phyloP scores from a whole-genome alignment of 2,113 vertebrate species.

The Peromyscus californicus region DNA sequence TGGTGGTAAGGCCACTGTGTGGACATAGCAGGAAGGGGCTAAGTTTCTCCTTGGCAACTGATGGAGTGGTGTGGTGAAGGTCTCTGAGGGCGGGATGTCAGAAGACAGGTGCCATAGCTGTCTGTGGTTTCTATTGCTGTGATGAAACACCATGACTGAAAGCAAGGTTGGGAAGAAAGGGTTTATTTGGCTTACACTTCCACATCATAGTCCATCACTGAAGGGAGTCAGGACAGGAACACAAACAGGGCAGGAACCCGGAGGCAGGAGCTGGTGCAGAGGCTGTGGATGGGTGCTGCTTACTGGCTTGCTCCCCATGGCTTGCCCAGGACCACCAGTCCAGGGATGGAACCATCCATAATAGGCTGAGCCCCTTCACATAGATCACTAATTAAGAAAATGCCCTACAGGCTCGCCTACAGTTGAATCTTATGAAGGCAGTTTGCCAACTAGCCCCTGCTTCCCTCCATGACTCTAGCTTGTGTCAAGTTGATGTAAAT shows the following conservation, averaged over 20 bases:
- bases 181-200: not conserved
- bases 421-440: no score
- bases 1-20: not conserved
- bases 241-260: not conserved
- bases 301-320: not conserved
- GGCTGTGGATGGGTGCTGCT: not conserved
- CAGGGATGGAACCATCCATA: not conserved
- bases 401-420: not conserved
- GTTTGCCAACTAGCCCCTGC: not conserved
- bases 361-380: not conserved
- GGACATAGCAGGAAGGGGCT: not conserved
- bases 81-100: not conserved
- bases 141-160: not conserved
- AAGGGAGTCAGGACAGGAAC: not conserved
- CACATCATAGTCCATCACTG: not conserved
- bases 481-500: not conserved
- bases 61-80: not conserved
- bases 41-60: not conserved
- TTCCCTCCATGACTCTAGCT: not conserved
- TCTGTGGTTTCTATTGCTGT: not conserved
- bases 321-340: not conserved
- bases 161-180: not conserved
- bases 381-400: not conserved
- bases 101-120: not conserved
- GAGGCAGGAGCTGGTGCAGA: not conserved